These are phyloP conservation scores for Drosophila setifemur DNA, from an alignment of 1,140 invertebrate genomes.

Conservation along the genomic window DNA sequence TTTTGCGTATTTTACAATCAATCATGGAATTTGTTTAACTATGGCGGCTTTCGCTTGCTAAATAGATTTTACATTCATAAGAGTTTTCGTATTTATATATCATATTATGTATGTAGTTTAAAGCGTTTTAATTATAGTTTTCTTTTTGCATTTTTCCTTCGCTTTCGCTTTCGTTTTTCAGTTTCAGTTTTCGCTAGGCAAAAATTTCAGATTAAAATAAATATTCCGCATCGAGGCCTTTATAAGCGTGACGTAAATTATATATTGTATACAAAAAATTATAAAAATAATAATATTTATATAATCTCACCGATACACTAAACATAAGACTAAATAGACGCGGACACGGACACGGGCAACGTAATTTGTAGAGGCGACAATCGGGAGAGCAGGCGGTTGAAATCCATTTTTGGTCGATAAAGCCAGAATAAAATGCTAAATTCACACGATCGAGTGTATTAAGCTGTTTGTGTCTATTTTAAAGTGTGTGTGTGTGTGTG, in stretches of 20 bases:
- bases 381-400: background rate
- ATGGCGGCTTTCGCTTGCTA: constrained; percentile 41
- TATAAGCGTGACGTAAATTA: constrained; percentile 49
- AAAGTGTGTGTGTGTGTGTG: constrained; percentile 23
- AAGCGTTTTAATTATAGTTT: constrained; percentile 32
- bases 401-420: constrained; percentile 3
- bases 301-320: constrained; percentile 76
- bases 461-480: background rate
- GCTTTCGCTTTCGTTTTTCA: background rate
- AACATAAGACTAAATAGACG: constrained; percentile 62
- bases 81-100: constrained; percentile 11
- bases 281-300: constrained; percentile 56
- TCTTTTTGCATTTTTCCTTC: background rate
- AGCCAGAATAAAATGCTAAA: constrained; percentile 1
- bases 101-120: constrained; percentile 27
- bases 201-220: constrained; percentile 59
- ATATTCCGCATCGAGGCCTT: constrained; percentile 10
- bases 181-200: constrained; percentile 68
- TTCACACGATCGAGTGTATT: constrained; percentile 5
- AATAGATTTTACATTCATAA: constrained; percentile 44
- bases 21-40: constrained; percentile 42
- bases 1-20: constrained; percentile 49
- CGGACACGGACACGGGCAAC: constrained; percentile 41
- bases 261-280: constrained; percentile 64
- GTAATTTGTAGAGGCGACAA: constrained; percentile 16